Conservation (phyloP, 2,888 invertebrate species). For the Lithophane semibrunnea region DNA sequence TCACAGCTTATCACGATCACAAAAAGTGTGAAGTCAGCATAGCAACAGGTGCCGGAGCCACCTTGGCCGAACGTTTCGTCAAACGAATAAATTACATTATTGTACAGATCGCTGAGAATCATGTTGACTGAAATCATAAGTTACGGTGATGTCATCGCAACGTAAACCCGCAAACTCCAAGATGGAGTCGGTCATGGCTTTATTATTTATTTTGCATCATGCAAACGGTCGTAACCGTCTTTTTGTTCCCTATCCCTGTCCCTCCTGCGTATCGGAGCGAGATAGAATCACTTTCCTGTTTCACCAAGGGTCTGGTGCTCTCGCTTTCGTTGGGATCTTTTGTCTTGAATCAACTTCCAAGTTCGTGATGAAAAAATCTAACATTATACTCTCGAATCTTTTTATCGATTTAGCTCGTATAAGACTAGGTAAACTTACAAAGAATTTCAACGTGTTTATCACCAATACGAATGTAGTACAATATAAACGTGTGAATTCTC, state of each 20-base stretch:
- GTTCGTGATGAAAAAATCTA: constrained; percentile 33
- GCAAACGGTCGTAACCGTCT: constrained; percentile 87
- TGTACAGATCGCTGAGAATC: constrained; percentile 72
- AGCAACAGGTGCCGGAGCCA: constrained; percentile 74
- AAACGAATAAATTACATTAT: constrained; percentile 74
- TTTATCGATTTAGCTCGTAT: constrained; percentile 41
- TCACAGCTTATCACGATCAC: constrained; percentile 62
- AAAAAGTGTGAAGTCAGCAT: constrained; percentile 67
- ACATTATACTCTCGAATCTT: constrained; percentile 32
- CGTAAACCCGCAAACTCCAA: constrained; percentile 78
- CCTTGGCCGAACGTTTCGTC: constrained; percentile 72
- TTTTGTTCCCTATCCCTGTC: constrained; percentile 82
- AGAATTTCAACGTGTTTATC: constrained; percentile 61
- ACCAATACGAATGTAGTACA: constrained; percentile 55
- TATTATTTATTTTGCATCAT: constrained; percentile 87
- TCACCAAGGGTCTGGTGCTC: constrained; percentile 78
- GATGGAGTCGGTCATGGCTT: constrained; percentile 82
- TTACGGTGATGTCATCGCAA: constrained; percentile 87
- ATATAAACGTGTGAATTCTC: constrained; percentile 59
- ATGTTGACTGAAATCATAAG: constrained; percentile 87
- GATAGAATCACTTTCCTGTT: constrained; percentile 80
- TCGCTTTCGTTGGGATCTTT: constrained; percentile 76
- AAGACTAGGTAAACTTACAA: constrained; percentile 33
- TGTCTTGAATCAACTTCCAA: constrained; percentile 47
- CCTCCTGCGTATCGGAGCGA: constrained; percentile 69